Percentiles rank a stretch among this genome's conserved stretches.
Conservation (phyloP, 30 jellyfish, hydroid and myxozoan genomes). For the Cassiopea xamachana region DNA sequence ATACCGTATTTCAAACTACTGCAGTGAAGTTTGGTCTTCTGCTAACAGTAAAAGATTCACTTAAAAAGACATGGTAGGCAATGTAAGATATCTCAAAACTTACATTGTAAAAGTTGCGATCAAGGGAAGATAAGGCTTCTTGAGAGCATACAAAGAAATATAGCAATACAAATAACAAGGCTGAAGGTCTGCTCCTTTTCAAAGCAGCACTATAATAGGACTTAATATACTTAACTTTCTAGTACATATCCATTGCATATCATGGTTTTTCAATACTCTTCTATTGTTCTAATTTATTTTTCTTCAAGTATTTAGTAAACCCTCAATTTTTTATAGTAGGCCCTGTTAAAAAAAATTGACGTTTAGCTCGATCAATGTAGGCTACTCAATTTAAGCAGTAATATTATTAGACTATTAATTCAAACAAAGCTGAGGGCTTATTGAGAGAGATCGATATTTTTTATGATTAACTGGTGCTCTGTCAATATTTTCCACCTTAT, state of each 20-base stretch:
- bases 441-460: too few species aligned
- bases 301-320: background rate
- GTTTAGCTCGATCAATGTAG: constrained; percentile 2
- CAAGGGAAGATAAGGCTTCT: background rate
- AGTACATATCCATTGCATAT: background rate
- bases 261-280: background rate
- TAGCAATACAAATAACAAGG: background rate
- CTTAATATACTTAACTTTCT: background rate
- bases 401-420: too few species aligned
- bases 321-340: background rate
- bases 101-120: background rate
- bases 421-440: too few species aligned
- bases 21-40: constrained; percentile 18
- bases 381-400: background rate
- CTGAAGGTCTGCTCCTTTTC: background rate
- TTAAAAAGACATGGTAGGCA: constrained; percentile 16
- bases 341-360: background rate
- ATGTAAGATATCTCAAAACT: constrained; percentile 14
- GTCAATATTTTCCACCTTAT: too few species aligned
- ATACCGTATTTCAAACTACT: background rate
- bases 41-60: background rate
- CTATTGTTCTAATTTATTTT: background rate
- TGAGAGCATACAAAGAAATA: constrained; percentile 3
- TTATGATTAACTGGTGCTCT: too few species aligned
- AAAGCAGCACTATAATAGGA: background rate